These are phyloP conservation scores for Hyperopisus bebe DNA, from an alignment of 2,113 vertebrate species.

Conservation along the genomic window DNA sequence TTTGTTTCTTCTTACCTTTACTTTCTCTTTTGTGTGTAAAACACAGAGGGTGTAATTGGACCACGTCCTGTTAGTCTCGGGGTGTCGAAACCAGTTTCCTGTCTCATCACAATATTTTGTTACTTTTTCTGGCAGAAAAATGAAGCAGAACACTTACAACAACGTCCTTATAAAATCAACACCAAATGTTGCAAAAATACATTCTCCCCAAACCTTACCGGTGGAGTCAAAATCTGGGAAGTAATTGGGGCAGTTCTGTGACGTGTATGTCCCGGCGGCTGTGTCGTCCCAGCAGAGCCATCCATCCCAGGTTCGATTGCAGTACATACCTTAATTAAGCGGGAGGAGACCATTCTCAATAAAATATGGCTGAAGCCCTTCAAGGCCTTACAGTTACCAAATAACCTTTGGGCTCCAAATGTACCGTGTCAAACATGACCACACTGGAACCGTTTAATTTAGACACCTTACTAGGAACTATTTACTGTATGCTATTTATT, in stretches of 20 bases:
- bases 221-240: slow-evolving; percentile 88
- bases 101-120: slow-evolving; percentile 85
- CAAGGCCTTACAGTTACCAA: not conserved
- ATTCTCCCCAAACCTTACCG: slow-evolving; percentile 54
- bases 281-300: slow-evolving; percentile 87
- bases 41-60: slow-evolving; percentile 94
- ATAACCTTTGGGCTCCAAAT: not conserved
- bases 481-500: not conserved
- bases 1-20: slow-evolving; percentile 66
- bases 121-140: slow-evolving; percentile 68
- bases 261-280: slow-evolving; percentile 57
- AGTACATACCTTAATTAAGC: slow-evolving; percentile 58
- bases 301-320: slow-evolving; percentile 83
- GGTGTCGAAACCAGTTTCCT: slow-evolving; percentile 88
- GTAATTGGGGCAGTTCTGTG: slow-evolving; percentile 79
- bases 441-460: not conserved
- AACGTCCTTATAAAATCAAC: not conserved
- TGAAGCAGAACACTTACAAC: slow-evolving; percentile 14
- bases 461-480: not conserved
- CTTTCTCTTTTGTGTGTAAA: slow-evolving; percentile 77
- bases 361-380: not conserved
- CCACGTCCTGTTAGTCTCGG: slow-evolving; percentile 88
- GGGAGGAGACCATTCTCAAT: not conserved
- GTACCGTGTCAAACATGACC: not conserved
- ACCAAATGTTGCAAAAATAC: not conserved